Percentiles rank a stretch among this genome's conserved stretches.
phyloP scores from a whole-genome alignment of 2,113 vertebrate species.

The Neodontobutis hainanensis region DNA sequence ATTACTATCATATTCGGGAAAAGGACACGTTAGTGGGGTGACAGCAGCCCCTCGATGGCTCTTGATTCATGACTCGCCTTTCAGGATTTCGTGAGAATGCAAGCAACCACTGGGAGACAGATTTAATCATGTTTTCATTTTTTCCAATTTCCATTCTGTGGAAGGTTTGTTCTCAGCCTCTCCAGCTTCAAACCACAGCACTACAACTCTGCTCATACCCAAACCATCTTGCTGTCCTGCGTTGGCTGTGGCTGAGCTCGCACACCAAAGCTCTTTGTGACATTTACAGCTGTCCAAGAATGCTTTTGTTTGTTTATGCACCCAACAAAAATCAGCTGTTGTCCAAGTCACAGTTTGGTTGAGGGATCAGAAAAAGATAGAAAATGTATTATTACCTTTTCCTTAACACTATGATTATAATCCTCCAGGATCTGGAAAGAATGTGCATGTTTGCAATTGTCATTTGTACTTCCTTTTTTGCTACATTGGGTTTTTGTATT shows the following conservation, averaged over 20 bases:
- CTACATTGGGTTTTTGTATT: constrained; percentile 18
- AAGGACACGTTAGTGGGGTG: constrained; percentile 13
- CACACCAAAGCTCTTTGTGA: constrained; percentile 33
- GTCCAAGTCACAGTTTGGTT: constrained; percentile 1
- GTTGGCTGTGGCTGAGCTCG: background rate
- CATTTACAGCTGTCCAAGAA: constrained; percentile 49
- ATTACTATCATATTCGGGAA: background rate
- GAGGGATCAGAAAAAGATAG: constrained; percentile 19
- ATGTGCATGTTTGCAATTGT: constrained; percentile 7
- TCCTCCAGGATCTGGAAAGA: constrained; percentile 2
- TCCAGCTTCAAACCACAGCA: constrained; percentile 31
- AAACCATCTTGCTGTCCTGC: background rate
- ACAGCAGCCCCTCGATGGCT: constrained; percentile 29
- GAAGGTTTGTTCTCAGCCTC: constrained; percentile 36
- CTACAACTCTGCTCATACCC: constrained; percentile 19
- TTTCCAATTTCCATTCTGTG: constrained; percentile 49
- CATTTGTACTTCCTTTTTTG: background rate
- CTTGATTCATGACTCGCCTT: constrained; percentile 30
- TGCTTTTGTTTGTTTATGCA: constrained; percentile 42
- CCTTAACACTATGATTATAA: constrained; percentile 13
- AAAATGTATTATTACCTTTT: constrained; percentile 19
- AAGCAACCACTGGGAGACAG: constrained; percentile 44
- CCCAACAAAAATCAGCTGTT: constrained; percentile 40
- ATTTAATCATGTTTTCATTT: constrained; percentile 61
- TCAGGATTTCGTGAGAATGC: constrained; percentile 59